A percentile compares a stretch with the other conserved stretches of the same genome.
These are phyloP conservation scores for Sebastes ruberrimus DNA, from an alignment of 2,797 vertebrate species.

Conservation along the genomic window DNA sequence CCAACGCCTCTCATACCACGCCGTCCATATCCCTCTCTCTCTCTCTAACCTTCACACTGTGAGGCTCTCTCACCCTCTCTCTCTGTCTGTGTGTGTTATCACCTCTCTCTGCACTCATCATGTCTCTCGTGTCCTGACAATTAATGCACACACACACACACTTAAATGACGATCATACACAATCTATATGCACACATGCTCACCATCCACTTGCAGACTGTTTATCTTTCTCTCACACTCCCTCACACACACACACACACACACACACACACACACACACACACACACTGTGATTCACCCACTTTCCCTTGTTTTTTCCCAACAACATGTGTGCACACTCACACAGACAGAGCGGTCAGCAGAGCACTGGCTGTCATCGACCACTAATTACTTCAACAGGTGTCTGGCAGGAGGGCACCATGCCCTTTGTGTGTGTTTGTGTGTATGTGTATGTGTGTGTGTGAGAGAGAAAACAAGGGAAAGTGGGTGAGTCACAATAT, in stretches of 20 bases:
- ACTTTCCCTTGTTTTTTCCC: not conserved
- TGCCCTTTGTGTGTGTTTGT: slow-evolving; percentile 2
- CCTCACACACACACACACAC: not conserved
- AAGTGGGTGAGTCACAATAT: not conserved
- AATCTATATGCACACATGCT: not conserved
- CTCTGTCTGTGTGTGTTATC: not conserved
- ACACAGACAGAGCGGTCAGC: not conserved
- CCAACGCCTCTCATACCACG: slow-evolving; percentile 1
- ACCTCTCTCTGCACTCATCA: not conserved
- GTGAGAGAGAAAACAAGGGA: not conserved
- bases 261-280: not conserved
- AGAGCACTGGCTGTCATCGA: slow-evolving; percentile 19
- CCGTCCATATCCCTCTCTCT: not conserved
- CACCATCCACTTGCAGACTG: not conserved
- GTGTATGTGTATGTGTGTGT: not conserved
- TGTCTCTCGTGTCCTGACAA: not conserved
- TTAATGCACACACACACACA: not conserved
- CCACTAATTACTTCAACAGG: slow-evolving; percentile 24
- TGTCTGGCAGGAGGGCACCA: not conserved
- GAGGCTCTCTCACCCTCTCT: not conserved
- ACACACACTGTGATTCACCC: not conserved
- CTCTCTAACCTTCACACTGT: slow-evolving; percentile 3
- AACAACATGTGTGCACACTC: not conserved
- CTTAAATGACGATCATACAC: not conserved
- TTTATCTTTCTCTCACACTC: not conserved